A percentile compares a stretch with the other conserved stretches of the same genome.
Evolutionary conservation across 2,797 vertebrate genomes (phyloP).

Genomic region (Thripadectes ignobilis): DNA sequence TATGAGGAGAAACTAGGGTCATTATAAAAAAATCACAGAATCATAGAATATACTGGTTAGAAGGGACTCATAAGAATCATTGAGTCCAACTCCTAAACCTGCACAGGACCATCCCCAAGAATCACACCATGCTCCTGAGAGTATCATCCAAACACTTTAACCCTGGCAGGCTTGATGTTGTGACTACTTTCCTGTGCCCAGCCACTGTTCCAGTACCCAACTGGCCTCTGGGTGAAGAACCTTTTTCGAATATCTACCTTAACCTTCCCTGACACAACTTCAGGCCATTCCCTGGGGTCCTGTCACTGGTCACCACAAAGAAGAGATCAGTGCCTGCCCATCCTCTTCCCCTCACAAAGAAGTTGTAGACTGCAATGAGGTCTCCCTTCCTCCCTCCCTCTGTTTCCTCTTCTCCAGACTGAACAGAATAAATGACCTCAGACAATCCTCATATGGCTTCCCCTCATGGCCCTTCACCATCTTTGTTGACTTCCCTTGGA

Average conservation of each 20-base stretch:
- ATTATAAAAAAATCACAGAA: not conserved
- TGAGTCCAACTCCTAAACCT: not conserved
- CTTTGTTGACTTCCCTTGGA: not conserved
- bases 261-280: not conserved
- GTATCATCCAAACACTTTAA: not conserved
- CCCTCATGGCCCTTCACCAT: not conserved
- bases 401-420: not conserved
- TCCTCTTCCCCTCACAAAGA: not conserved
- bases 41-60: not conserved
- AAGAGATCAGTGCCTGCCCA: not conserved
- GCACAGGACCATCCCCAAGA: not conserved
- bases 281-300: not conserved
- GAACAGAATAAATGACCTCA: not conserved
- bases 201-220: not conserved
- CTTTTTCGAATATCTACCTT: not conserved
- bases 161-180: not conserved
- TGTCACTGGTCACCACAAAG: not conserved
- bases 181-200: not conserved
- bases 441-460: not conserved
- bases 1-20: not conserved
- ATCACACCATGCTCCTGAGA: not conserved
- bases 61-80: not conserved
- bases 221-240: not conserved
- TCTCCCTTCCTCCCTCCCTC: too few species aligned
- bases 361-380: not conserved